A percentile compares a stretch with the other conserved stretches of the same genome.
phyloP scores from a whole-genome alignment of 2,113 vertebrate genomes.

The Nesoenas mayeri region DNA sequence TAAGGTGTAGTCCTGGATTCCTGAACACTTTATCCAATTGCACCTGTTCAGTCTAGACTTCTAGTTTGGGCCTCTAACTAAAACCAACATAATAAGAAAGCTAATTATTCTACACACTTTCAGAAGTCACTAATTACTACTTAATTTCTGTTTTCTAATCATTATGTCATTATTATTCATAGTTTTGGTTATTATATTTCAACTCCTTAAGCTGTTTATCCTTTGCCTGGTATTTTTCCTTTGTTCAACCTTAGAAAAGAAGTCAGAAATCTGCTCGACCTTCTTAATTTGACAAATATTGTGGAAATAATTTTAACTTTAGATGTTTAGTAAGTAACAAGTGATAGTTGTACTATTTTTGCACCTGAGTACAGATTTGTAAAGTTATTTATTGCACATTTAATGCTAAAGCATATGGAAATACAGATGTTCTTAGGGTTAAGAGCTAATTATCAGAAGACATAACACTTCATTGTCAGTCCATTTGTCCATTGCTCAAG shows the following conservation, averaged over 20 bases:
- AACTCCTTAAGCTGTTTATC: neutral
- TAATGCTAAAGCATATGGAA: neutral
- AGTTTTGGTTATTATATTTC: neutral
- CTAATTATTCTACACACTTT: neutral
- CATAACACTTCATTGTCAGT: neutral
- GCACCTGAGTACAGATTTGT: neutral
- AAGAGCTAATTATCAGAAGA: neutral
- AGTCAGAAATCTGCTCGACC: neutral
- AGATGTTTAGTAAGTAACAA: neutral
- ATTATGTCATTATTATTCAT: neutral
- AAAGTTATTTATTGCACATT: neutral
- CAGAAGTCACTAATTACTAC: neutral
- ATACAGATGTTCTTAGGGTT: neutral
- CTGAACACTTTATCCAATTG: neutral
- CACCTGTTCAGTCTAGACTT: neutral
- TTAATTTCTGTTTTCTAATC: neutral
- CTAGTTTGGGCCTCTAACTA: neutral
- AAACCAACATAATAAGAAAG: neutral
- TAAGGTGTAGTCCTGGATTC: neutral
- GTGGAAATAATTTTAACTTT: neutral
- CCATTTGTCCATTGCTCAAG: neutral
- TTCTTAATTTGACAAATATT: neutral
- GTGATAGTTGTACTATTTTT: neutral
- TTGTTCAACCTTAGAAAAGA: neutral
- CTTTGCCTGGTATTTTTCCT: slow-evolving; percentile 1